Conservation (phyloP, 2,797 vertebrate genomes). For the Pseudochaenichthys georgianus region DNA sequence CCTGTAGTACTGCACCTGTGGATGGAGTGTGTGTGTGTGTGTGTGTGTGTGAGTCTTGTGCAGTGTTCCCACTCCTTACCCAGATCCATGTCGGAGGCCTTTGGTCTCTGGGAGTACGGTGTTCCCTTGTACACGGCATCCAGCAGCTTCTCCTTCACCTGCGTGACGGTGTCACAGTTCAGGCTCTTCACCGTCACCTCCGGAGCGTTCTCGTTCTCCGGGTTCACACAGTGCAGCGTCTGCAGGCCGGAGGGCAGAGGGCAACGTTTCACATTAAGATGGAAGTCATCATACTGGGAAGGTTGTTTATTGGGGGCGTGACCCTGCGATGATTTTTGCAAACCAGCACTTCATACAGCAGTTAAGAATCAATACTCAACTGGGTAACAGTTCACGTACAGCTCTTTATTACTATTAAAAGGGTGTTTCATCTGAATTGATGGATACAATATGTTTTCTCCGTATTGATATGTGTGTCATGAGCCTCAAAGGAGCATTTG, state of each 20-base stretch:
- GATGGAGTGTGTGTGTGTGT: not conserved
- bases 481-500: not conserved
- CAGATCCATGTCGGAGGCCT: conserved; percentile 97
- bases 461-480: not conserved
- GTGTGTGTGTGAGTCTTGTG: not conserved
- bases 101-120: conserved; percentile 97
- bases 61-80: conserved; percentile 83
- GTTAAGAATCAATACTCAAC: conserved; percentile 29
- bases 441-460: not conserved
- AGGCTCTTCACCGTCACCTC: conserved; percentile 97
- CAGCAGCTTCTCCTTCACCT: conserved; percentile 98
- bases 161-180: conserved; percentile 97
- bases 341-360: conserved; percentile 17
- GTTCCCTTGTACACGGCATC: conserved; percentile 98
- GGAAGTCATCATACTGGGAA: conserved; percentile 26
- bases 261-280: conserved; percentile 23
- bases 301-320: conserved; percentile 15
- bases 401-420: conserved; percentile 4
- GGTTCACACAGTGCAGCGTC: conserved; percentile 99
- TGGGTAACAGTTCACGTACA: not conserved
- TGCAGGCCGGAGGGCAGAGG: conserved; percentile 64
- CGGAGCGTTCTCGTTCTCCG: conserved; percentile 94
- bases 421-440: conserved; percentile 10
- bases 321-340: conserved; percentile 22
- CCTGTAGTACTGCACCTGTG: conserved; percentile 42